These are phyloP conservation scores for Amia ocellicauda DNA, from an alignment of 2,113 vertebrate species.

Conservation along the genomic window DNA sequence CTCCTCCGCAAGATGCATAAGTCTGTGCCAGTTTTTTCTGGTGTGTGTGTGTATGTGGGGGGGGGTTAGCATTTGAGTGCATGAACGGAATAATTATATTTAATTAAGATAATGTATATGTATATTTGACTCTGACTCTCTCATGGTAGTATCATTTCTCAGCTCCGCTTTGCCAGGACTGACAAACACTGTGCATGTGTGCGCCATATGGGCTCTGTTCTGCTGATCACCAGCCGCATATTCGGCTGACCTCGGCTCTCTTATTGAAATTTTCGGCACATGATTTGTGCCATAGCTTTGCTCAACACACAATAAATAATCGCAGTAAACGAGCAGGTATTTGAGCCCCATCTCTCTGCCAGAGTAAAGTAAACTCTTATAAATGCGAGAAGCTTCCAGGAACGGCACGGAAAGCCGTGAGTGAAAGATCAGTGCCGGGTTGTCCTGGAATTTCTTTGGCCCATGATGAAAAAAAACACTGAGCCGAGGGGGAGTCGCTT, in stretches of 20 bases:
- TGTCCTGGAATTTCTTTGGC: constrained; percentile 42
- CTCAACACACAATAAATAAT: constrained; percentile 30
- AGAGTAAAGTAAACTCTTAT: constrained; percentile 2
- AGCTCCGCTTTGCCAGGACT: constrained; percentile 49
- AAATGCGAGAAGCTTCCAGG: not conserved
- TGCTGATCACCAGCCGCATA: constrained; percentile 45
- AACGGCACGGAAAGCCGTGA: no score
- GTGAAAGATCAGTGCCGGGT: no score
- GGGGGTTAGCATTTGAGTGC: constrained; percentile 14
- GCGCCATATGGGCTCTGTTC: constrained; percentile 63
- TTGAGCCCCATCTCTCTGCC: constrained; percentile 11
- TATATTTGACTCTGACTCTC: constrained; percentile 27
- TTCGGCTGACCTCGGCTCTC: constrained; percentile 45
- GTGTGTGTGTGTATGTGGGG: not conserved
- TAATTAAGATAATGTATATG: not conserved
- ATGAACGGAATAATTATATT: no score
- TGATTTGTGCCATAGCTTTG: constrained; percentile 41
- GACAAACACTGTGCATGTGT: constrained; percentile 51
- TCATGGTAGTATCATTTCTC: constrained; percentile 39
- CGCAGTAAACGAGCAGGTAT: constrained; percentile 27
- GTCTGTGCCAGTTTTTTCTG: no score
- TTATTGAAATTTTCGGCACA: constrained; percentile 43
- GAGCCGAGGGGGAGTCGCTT: no score
- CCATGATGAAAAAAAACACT: constrained; percentile 32
- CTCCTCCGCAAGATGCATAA: no score